phyloP scores from a whole-genome alignment of 1,140 invertebrate species.

The Thaumetopoea pityocampa region DNA sequence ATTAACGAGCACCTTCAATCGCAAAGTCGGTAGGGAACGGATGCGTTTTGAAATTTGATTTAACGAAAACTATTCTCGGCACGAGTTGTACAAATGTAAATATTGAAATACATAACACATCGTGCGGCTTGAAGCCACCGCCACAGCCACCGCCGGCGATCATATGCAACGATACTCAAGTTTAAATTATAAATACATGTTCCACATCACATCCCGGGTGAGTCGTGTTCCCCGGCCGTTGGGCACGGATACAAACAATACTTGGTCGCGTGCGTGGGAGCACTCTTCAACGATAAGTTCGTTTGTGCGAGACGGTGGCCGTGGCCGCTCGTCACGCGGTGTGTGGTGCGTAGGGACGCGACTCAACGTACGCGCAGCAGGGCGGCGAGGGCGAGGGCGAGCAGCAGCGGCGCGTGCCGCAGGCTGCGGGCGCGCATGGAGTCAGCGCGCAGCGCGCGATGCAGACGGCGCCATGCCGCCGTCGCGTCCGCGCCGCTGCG shows the following conservation, averaged over 20 bases:
- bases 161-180: too few species aligned
- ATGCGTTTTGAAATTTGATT: too few species aligned
- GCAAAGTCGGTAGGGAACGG: too few species aligned
- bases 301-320: neutral
- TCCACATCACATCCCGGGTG: too few species aligned
- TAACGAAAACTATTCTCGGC: too few species aligned
- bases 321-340: neutral
- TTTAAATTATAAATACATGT: too few species aligned
- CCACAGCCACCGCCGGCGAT: too few species aligned
- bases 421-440: slow-evolving; percentile 40
- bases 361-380: slow-evolving; percentile 53
- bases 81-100: too few species aligned
- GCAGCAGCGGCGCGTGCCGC: slow-evolving; percentile 54
- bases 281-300: neutral
- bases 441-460: slow-evolving; percentile 51
- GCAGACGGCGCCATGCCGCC: slow-evolving; percentile 43
- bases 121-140: too few species aligned
- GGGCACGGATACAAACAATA: neutral
- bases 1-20: too few species aligned
- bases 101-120: too few species aligned
- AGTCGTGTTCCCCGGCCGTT: too few species aligned
- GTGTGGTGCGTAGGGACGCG: neutral
- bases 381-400: slow-evolving; percentile 57
- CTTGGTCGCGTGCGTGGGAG: neutral
- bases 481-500: slow-evolving; percentile 4